Evolutionary conservation across 2,888 invertebrate genomes (phyloP), one percentile per base, ranked within the genome.

Genomic region (Drosophila longiperda): DNA sequence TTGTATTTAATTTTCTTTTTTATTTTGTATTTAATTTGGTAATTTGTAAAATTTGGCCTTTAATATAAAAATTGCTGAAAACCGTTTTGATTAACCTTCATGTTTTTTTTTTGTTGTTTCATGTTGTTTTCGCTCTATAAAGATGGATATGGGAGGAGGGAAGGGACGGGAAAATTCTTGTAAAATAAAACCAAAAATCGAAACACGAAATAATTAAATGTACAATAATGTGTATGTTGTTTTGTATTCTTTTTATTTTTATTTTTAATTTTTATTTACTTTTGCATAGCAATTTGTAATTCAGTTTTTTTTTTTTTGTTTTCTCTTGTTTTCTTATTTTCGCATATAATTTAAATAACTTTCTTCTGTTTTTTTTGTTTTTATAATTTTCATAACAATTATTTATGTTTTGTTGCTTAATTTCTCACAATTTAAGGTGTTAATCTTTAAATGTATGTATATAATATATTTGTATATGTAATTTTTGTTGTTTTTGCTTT

Each of bases 31-130:
- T 17, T 62, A 36, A 32, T 33, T 54, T 38, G 32, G 32, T 69
- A 20, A 32, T 36, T 73, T 90, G 87, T 90, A 87, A 90, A 87
- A 88, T 90, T 87, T 87, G 87, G 87, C 87, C 89, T 66, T 88
- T 82, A 88, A 82, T 88, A 80, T 80, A 89, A 83, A 89, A 87
- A 85, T 82, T 86, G 80, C 65, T 87, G 87, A 87, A 87, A 87
- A 87, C 87, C 87, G 70, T 88, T 86, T 81, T 76, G 87, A 90
- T 88, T 86, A 86, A 86, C 75, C 83, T 74, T 79, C 68, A 59
- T 63, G 34, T 62, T 61, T 36, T 62, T 61, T 36, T n/a, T 57
- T 54, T 57, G 59, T 65, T 48, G 58, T 20, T 68, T 48, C 49
- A 49, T 60, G 38, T 36, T 48, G 59, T 66, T 64, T 57, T 60